Evolutionary conservation across 2,888 invertebrate species (phyloP).

Genomic region (Lomographa bimaculata): DNA sequence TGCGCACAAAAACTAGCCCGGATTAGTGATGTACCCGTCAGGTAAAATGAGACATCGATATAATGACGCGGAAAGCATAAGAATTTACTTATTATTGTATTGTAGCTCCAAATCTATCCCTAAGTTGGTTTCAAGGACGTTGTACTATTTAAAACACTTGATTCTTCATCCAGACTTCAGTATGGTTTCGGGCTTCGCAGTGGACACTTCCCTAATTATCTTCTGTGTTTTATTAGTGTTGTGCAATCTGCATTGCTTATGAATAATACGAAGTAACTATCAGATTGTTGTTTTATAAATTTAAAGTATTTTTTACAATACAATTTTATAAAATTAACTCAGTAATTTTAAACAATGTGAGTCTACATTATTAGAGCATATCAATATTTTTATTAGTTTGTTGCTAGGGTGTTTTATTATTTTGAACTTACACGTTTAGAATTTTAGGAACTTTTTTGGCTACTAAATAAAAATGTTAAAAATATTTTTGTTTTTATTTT

Average conservation of each 20-base stretch:
- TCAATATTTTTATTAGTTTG: too few relatives aligned
- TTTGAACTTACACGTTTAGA: too few relatives aligned
- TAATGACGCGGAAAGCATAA: constrained; percentile 44
- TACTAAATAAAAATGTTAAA: too few relatives aligned
- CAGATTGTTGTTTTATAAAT: too few relatives aligned
- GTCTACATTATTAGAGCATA: too few relatives aligned
- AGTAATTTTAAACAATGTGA: too few relatives aligned
- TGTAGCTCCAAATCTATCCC: constrained; percentile 42
- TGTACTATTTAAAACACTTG: constrained; percentile 74
- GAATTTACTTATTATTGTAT: constrained; percentile 61
- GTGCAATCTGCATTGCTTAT: constrained; percentile 47
- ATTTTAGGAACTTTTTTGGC: too few relatives aligned
- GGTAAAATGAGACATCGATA: constrained; percentile 43
- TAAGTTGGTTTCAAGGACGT: constrained; percentile 65
- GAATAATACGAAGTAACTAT: too few relatives aligned
- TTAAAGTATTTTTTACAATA: too few relatives aligned
- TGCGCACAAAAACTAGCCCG: constrained; percentile 47
- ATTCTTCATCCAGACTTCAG: constrained; percentile 74
- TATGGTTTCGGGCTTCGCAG: constrained; percentile 69
- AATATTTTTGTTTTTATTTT: too few relatives aligned
- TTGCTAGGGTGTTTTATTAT: too few relatives aligned
- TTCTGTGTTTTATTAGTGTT: constrained; percentile 28
- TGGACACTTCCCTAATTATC: constrained; percentile 57
- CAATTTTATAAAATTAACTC: too few relatives aligned
- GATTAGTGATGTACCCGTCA: constrained; percentile 38